phyloP scores from a whole-genome alignment of 2,797 vertebrate species.

The Oryzias dopingdopingensis region DNA sequence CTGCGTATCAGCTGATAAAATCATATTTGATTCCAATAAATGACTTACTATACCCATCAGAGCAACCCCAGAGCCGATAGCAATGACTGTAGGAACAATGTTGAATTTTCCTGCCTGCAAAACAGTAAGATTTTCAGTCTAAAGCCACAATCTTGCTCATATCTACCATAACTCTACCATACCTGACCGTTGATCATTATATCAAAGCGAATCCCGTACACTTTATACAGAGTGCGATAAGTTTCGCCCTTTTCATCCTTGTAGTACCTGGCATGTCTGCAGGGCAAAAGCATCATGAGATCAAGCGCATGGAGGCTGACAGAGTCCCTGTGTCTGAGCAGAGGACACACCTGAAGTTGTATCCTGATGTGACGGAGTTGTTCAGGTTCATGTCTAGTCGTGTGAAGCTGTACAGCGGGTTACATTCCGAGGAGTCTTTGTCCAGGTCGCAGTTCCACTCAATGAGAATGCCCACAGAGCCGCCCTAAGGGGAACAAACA shows the following conservation, averaged over 20 bases:
- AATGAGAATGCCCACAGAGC: slow-evolving; percentile 89
- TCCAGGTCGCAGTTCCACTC: slow-evolving; percentile 96
- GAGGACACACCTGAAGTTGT: slow-evolving; percentile 91
- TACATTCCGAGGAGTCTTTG: slow-evolving; percentile 84
- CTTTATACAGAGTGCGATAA: slow-evolving; percentile 88
- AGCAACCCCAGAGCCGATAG: slow-evolving; percentile 90
- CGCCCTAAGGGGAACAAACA: slow-evolving; percentile 77
- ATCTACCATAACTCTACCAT: slow-evolving; percentile 23
- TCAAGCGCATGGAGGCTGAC: not conserved
- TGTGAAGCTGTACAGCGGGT: slow-evolving; percentile 88
- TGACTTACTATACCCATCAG: slow-evolving; percentile 90
- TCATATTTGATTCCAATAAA: slow-evolving; percentile 2
- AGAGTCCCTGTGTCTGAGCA: not conserved
- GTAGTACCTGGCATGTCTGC: slow-evolving; percentile 90
- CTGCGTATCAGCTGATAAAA: no score
- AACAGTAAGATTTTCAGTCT: slow-evolving; percentile 35
- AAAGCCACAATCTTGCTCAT: not conserved
- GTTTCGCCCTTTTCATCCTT: slow-evolving; percentile 78
- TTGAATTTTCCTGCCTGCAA: slow-evolving; percentile 94
- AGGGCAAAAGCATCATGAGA: not conserved
- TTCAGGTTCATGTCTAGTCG: slow-evolving; percentile 84
- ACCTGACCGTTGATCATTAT: slow-evolving; percentile 95
- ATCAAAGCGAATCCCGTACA: slow-evolving; percentile 93
- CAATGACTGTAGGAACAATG: slow-evolving; percentile 92
- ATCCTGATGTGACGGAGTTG: slow-evolving; percentile 84